Conservation (phyloP, 1,140 invertebrate genomes). For the Homarus americanus region DNA sequence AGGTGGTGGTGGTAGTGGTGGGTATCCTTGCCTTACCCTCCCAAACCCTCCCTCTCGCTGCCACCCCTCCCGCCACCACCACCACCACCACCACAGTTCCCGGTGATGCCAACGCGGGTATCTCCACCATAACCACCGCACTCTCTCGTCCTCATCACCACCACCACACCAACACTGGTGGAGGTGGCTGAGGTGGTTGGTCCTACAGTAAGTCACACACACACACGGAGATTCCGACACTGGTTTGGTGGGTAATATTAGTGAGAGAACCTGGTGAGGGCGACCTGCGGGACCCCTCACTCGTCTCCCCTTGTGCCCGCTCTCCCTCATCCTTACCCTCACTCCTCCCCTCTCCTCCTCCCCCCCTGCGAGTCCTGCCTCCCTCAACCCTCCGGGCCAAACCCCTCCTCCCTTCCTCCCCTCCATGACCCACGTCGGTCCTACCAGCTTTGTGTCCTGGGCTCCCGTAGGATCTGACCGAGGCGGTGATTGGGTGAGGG, state of each 20-base stretch:
- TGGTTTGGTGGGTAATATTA: background rate
- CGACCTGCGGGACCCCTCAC: constrained; percentile 19
- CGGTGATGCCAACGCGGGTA: background rate
- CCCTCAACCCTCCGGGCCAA: constrained; percentile 19
- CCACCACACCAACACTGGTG: background rate
- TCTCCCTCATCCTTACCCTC: constrained; percentile 48
- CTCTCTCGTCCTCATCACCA: background rate
- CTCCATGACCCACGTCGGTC: constrained; percentile 35
- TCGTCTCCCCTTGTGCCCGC: constrained; percentile 29
- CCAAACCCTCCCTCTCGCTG: background rate
- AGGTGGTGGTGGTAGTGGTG: constrained; percentile 24
- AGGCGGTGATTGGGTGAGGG: constrained; percentile 52
- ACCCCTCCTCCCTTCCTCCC: constrained; percentile 20
- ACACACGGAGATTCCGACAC: background rate
- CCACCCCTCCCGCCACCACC: background rate
- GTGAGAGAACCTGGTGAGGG: background rate
- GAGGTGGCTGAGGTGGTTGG: background rate
- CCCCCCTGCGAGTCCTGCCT: constrained; percentile 27
- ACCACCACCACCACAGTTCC: constrained; percentile 3
- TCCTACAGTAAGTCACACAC: background rate
- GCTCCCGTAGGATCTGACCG: constrained; percentile 59
- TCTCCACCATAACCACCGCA: constrained; percentile 1
- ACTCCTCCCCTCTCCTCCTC: constrained; percentile 14
- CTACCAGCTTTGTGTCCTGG: constrained; percentile 59
- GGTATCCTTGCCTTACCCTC: constrained; percentile 27